Conservation (phyloP, 2,888 invertebrate genomes). For the Amiota minor region DNA sequence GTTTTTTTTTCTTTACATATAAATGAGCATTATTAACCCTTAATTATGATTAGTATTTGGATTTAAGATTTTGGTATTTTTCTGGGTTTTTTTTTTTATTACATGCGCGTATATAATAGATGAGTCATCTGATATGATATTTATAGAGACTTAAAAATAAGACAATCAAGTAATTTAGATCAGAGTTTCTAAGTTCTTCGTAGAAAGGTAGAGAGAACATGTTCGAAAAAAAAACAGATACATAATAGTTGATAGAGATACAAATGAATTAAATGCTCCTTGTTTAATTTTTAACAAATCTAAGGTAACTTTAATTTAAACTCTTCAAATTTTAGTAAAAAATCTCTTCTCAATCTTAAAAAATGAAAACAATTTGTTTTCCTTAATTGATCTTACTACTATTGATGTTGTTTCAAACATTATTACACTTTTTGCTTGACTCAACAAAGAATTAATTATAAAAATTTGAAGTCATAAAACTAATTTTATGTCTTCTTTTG, state of each 20-base stretch:
- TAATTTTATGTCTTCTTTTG: slow-evolving; percentile 64
- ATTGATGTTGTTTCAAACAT: too few relatives aligned
- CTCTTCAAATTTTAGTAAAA: too few relatives aligned
- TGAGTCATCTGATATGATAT: slow-evolving; percentile 3
- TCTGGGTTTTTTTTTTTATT: slow-evolving; percentile 31
- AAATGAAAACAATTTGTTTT: too few relatives aligned
- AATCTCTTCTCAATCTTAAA: too few relatives aligned
- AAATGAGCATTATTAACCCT: slow-evolving; percentile 12
- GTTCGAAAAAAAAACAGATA: too few relatives aligned
- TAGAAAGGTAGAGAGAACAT: neutral
- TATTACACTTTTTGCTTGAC: neutral
- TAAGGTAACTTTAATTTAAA: too few relatives aligned
- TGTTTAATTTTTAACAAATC: too few relatives aligned
- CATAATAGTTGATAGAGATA: too few relatives aligned
- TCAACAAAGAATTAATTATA: slow-evolving; percentile 55
- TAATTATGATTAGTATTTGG: slow-evolving; percentile 13
- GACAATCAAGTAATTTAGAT: neutral
- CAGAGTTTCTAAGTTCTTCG: neutral
- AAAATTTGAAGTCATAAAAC: slow-evolving; percentile 60
- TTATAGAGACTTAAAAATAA: neutral
- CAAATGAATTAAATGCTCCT: too few relatives aligned
- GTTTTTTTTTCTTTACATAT: neutral
- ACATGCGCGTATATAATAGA: slow-evolving; percentile 43
- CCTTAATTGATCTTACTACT: too few relatives aligned
- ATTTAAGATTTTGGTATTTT: neutral